phyloP scores from a whole-genome alignment of 2,113 vertebrate genomes.

The Acanthochromis polyacanthus region DNA sequence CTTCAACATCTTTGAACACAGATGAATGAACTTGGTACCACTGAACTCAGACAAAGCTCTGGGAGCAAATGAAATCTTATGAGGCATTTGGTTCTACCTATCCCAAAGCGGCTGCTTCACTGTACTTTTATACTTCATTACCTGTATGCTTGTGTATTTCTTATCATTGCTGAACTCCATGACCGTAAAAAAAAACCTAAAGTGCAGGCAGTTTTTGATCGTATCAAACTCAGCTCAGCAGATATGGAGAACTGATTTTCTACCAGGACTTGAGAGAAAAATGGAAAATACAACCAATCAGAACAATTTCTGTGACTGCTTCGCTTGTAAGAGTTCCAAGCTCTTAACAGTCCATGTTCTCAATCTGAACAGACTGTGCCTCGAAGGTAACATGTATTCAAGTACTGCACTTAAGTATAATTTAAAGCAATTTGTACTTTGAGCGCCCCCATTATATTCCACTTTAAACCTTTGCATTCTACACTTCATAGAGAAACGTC shows the following conservation, averaged over 20 bases:
- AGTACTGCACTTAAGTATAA: too few species aligned
- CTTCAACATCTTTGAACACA: too few species aligned
- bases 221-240: constrained; percentile 18
- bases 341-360: too few species aligned
- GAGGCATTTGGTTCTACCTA: not conserved
- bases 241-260: constrained; percentile 13
- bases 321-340: not conserved
- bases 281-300: not conserved
- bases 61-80: constrained; percentile 12
- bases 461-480: too few species aligned
- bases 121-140: too few species aligned
- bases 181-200: constrained; percentile 15
- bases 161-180: constrained; percentile 6
- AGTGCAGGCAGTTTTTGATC: constrained; percentile 11
- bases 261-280: not conserved
- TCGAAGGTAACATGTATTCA: too few species aligned
- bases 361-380: too few species aligned
- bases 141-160: not conserved
- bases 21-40: not conserved
- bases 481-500: too few species aligned
- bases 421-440: too few species aligned
- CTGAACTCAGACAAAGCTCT: not conserved
- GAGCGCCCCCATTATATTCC: too few species aligned
- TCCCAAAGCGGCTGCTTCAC: constrained; percentile 3
- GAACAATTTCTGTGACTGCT: not conserved